Percentiles rank a stretch among this genome's conserved stretches.
phyloP scores from a whole-genome alignment of 2,797 vertebrate species.

The Tapirus indicus region DNA sequence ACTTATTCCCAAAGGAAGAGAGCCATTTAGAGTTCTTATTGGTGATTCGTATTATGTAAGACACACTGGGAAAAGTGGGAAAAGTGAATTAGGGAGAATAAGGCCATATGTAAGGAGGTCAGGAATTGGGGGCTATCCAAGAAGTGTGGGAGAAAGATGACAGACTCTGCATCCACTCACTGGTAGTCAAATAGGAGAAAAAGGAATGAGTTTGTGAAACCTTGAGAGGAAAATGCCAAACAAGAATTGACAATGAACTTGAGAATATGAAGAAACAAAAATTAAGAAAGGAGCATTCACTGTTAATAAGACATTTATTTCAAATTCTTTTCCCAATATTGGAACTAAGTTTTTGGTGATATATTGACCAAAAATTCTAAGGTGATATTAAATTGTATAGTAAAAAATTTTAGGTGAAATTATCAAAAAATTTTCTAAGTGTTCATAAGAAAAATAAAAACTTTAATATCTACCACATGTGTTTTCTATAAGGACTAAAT shows the following conservation, averaged over 20 bases:
- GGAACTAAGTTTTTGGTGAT: neutral
- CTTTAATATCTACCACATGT: neutral
- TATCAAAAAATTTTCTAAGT: neutral
- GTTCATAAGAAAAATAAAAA: neutral
- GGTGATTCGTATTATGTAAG: neutral
- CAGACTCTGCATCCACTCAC: rapidly evolving
- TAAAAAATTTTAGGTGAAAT: neutral
- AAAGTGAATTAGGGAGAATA: neutral
- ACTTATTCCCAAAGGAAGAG: neutral
- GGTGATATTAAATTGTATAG: neutral
- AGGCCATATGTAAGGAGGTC: neutral
- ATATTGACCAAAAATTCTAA: neutral
- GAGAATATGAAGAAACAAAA: neutral
- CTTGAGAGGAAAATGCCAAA: neutral
- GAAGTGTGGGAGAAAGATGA: neutral
- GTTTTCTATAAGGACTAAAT: neutral
- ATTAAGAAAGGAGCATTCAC: neutral
- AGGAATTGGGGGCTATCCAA: neutral
- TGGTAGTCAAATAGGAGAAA: neutral
- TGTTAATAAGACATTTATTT: neutral
- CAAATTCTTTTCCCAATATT: neutral
- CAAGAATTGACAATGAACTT: neutral
- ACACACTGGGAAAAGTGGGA: neutral
- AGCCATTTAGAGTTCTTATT: neutral
- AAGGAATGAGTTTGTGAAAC: no score